These are phyloP conservation scores for Silurus asotus DNA, from an alignment of 2,113 vertebrate species.

Conservation along the genomic window DNA sequence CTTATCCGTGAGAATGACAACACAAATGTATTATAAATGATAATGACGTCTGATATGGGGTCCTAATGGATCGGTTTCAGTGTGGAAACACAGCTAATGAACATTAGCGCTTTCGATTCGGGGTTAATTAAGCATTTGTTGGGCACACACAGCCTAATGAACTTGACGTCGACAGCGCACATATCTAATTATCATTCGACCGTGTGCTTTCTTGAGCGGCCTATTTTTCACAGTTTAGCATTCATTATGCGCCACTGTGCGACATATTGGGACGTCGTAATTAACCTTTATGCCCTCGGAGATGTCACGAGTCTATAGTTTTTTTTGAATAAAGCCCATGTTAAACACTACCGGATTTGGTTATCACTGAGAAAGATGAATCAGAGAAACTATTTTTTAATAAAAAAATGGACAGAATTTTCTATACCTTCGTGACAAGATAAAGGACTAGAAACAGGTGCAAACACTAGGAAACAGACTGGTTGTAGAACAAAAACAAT, in stretches of 20 bases:
- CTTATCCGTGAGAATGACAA: conserved; percentile 23
- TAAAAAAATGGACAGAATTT: background rate
- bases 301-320: conserved; percentile 1
- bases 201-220: conserved; percentile 24
- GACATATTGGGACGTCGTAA: background rate
- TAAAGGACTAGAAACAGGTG: background rate
- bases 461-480: background rate
- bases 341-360: background rate
- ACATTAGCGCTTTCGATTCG: conserved; percentile 44
- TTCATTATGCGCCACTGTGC: conserved; percentile 8
- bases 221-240: conserved; percentile 38
- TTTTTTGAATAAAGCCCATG: conserved; percentile 19
- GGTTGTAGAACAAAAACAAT: background rate
- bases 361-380: background rate
- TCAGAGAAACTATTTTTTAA: background rate
- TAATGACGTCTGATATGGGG: conserved; percentile 17
- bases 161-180: conserved; percentile 33
- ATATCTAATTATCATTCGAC: conserved; percentile 35
- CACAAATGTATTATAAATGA: conserved; percentile 36
- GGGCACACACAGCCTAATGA: conserved; percentile 21
- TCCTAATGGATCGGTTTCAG: conserved; percentile 43
- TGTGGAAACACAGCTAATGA: conserved; percentile 45
- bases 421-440: background rate
- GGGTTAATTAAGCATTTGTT: conserved; percentile 48
- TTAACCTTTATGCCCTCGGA: conserved; percentile 13